Percentiles rank a stretch among this genome's conserved stretches.
Conservation (phyloP, 2,888 invertebrate genomes). For the Ormyrus nitidulus region DNA sequence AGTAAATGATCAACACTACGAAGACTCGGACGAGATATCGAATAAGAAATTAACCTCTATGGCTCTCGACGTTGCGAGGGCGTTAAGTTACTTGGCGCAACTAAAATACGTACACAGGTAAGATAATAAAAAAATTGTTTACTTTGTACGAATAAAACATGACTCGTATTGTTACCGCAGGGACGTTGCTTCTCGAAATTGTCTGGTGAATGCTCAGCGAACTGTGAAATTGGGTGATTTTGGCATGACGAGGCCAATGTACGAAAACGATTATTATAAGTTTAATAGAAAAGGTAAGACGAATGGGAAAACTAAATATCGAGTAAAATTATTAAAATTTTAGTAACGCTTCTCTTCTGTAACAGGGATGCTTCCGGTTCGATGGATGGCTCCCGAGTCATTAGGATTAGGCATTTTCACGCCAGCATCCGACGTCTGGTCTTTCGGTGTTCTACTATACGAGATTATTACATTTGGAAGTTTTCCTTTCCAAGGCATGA, state of each 20-base stretch:
- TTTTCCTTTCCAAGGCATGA: constrained; percentile 91
- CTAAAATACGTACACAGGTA: constrained; percentile 89
- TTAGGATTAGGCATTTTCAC: constrained; percentile 89
- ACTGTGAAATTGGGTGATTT: constrained; percentile 89
- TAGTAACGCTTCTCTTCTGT: background rate
- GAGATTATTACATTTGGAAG: constrained; percentile 94
- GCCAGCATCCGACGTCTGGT: constrained; percentile 92
- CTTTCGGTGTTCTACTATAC: constrained; percentile 90
- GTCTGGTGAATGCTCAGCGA: constrained; percentile 85
- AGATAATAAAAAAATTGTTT: background rate
- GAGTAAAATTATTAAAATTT: too few species aligned
- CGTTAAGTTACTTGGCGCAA: constrained; percentile 89
- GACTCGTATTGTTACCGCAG: constrained; percentile 73
- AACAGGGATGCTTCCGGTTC: constrained; percentile 86
- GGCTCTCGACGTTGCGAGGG: constrained; percentile 92
- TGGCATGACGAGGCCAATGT: constrained; percentile 93
- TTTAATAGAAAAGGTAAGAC: constrained; percentile 87
- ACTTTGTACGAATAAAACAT: background rate
- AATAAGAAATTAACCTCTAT: constrained; percentile 88
- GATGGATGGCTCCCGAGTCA: constrained; percentile 96
- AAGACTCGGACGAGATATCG: constrained; percentile 86
- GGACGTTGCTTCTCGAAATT: constrained; percentile 89
- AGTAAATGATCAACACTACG: constrained; percentile 80
- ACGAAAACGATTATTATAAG: constrained; percentile 92
- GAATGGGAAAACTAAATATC: background rate